A percentile compares a stretch with the other conserved stretches of the same genome.
Conservation (phyloP, 2,113 vertebrate species). For the Lagopus leucura region DNA sequence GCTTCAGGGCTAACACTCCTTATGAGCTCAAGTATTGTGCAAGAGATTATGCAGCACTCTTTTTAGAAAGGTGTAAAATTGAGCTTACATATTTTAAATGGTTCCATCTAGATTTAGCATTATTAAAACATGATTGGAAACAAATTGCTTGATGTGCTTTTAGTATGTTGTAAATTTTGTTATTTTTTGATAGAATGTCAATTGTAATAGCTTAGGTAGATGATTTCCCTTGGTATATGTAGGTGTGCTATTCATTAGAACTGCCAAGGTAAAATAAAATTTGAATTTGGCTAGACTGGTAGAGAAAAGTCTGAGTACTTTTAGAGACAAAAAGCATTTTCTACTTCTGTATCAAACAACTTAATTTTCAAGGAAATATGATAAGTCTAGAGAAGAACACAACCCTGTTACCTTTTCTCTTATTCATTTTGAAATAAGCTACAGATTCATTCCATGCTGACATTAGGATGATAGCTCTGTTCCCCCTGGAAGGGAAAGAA, state of each 20-base stretch:
- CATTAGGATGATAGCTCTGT: background rate
- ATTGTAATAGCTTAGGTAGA: background rate
- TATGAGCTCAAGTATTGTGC: background rate
- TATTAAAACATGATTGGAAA: background rate
- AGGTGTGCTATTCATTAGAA: background rate
- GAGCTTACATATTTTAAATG: background rate
- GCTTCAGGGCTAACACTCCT: background rate
- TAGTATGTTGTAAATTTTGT: background rate
- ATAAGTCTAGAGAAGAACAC: background rate
- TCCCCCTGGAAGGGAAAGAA: background rate
- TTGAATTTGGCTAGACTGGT: background rate
- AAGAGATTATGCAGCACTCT: background rate
- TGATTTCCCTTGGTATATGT: background rate
- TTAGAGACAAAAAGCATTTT: background rate
- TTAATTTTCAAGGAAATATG: background rate
- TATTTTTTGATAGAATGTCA: background rate
- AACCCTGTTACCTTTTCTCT: background rate
- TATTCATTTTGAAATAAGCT: background rate
- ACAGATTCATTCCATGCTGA: background rate
- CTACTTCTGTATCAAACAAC: background rate
- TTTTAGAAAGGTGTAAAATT: background rate
- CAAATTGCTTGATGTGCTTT: background rate
- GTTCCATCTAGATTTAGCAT: background rate
- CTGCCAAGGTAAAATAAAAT: background rate
- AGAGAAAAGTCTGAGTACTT: background rate